Percentiles rank a stretch among this genome's conserved stretches.
These are phyloP conservation scores for Diaperis boleti DNA, from an alignment of 2,888 invertebrate genomes.

Conservation along the genomic window DNA sequence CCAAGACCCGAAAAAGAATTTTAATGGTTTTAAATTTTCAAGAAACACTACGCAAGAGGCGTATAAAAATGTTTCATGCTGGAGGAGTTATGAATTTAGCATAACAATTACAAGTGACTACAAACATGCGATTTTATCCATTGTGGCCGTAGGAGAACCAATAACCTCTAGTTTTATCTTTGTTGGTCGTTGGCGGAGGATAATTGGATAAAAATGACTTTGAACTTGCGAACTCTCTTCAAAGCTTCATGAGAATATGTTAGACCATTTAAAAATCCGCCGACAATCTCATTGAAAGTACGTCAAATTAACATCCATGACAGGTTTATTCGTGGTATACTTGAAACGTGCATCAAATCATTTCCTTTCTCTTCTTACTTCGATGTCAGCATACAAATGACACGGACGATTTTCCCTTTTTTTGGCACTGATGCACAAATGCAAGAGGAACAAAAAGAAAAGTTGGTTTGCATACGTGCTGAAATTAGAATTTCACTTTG, in stretches of 20 bases:
- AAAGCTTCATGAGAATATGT: slow-evolving; percentile 29
- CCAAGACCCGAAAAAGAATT: no score
- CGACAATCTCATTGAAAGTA: slow-evolving; percentile 34
- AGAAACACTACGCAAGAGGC: no score
- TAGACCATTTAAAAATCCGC: slow-evolving; percentile 11
- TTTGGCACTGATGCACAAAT: slow-evolving; percentile 24
- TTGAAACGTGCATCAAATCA: slow-evolving; percentile 44
- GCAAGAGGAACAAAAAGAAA: slow-evolving; percentile 7
- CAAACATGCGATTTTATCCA: no score
- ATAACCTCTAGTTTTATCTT: neutral
- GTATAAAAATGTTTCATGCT: no score
- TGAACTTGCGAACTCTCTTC: slow-evolving; percentile 33
- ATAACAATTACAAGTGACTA: no score
- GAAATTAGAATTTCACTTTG: slow-evolving; percentile 1
- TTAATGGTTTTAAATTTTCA: no score
- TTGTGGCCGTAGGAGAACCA: no score
- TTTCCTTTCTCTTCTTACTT: slow-evolving; percentile 45
- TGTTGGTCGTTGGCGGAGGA: neutral
- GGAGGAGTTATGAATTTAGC: no score
- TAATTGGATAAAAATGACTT: slow-evolving; percentile 28
- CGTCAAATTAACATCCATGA: slow-evolving; percentile 31
- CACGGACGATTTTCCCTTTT: slow-evolving; percentile 42
- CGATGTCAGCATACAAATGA: slow-evolving; percentile 40
- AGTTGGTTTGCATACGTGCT: neutral
- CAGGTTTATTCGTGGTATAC: slow-evolving; percentile 43